These are phyloP conservation scores for Campylomormyrus numenius DNA, from an alignment of 2,113 vertebrate genomes.

Conservation along the genomic window DNA sequence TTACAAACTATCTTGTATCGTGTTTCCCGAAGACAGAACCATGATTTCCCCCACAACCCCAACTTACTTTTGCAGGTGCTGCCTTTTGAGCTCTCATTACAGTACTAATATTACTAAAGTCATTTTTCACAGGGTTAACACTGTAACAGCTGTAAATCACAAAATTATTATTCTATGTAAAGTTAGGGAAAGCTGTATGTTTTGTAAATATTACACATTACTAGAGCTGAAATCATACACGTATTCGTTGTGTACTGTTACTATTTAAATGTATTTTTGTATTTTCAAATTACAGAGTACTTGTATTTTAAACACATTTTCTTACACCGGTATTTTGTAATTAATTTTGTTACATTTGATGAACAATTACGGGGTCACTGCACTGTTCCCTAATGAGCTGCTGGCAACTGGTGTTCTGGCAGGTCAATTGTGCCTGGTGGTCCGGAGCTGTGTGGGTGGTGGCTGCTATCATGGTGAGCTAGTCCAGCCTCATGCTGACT, in stretches of 20 bases:
- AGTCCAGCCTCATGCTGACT: neutral
- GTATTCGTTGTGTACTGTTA: neutral
- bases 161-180: neutral
- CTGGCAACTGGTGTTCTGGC: neutral
- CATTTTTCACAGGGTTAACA: neutral
- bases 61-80: neutral
- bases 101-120: neutral
- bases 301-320: too few species aligned
- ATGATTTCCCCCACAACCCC: neutral
- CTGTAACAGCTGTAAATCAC: neutral
- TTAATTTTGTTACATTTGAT: too few species aligned
- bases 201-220: neutral
- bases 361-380: too few species aligned
- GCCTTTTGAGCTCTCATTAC: neutral
- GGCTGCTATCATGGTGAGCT: neutral
- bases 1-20: neutral
- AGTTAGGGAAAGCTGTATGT: neutral
- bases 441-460: neutral
- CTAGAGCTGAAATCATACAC: neutral
- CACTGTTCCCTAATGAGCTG: too few species aligned
- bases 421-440: neutral
- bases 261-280: neutral
- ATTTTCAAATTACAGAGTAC: neutral
- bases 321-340: too few species aligned
- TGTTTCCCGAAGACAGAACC: neutral